Evolutionary conservation across 2,888 invertebrate species (phyloP), one percentile per base, ranked within the genome.

Genomic region (Orthosia gracilis): DNA sequence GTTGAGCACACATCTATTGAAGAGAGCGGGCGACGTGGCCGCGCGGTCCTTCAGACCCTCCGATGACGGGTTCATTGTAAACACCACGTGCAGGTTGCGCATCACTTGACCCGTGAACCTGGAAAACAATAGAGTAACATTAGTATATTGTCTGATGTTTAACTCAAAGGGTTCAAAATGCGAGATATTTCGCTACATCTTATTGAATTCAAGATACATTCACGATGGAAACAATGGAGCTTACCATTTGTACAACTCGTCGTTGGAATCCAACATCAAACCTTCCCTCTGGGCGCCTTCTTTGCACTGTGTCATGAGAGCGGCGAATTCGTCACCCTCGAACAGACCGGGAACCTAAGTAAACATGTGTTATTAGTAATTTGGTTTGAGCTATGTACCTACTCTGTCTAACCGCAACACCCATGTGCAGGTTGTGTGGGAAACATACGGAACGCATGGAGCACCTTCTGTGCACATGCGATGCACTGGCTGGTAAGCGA

Each of bases 51-150:
- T 99, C 59, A 99, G 97, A 0, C 99, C 99, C 91, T 99, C 99
- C 0, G 99, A 99, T 0, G 99, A 99, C 13, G 99, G 99, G 96
- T 99, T 99, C 99, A 99, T 99, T 0, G 99, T 99, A 96, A 99
- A 99, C 61, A 99, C 99, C 15, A 99, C 99, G 95, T 99, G 99
- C 65, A 99, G 97, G 94, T 99, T 99, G 81, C 98, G 98, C 99
- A 99, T 99, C 54, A 99, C 99, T 97, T 99, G 98, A 45, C 99
- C 99, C 0, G 99, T 99, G 94, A 99, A 99, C 96, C 96, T 96
- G 71, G 13, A 5, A 12, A 9, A 17, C 40, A 49, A 55, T 63
- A 58, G 0, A 52, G 12, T 7, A 1, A 18, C 0, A 55, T 3
- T 65, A 21, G 1, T 31, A 31, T 21, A 58, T 15, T 9, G 9